A percentile compares a stretch with the other conserved stretches of the same genome.
Evolutionary conservation across 2,888 invertebrate species (phyloP).

Genomic region (Dinocampus coccinellae): DNA sequence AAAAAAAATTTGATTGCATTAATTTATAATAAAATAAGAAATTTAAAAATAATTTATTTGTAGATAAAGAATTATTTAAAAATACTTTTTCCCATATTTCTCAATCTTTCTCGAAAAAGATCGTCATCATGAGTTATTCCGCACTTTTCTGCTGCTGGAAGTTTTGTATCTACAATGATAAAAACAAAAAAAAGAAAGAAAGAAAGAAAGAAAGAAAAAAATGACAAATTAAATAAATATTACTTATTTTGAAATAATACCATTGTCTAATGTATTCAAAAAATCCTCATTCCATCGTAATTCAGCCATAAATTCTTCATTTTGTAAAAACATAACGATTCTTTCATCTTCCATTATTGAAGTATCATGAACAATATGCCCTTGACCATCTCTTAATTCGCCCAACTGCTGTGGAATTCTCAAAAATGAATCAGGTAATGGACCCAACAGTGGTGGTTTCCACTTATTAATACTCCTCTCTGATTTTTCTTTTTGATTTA

Average conservation of each 20-base stretch:
- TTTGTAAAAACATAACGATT: constrained; percentile 88
- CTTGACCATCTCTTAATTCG: constrained; percentile 52
- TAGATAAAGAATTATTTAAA: constrained; percentile 5
- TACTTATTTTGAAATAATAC: constrained; percentile 64
- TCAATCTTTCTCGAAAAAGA: constrained; percentile 81
- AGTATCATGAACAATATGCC: constrained; percentile 56
- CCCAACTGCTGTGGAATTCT: constrained; percentile 71
- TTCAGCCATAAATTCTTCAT: constrained; percentile 91
- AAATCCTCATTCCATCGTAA: constrained; percentile 89
- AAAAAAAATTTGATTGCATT: background rate
- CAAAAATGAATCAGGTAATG: constrained; percentile 84
- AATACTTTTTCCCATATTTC: constrained; percentile 85
- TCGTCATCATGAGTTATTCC: constrained; percentile 69
- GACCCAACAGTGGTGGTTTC: constrained; percentile 84
- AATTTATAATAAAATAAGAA: constrained; percentile 4
- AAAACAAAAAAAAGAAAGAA: constrained; percentile 5
- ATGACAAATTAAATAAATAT: constrained; percentile 1
- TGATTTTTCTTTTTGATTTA: constrained; percentile 51
- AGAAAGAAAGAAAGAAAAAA: background rate
- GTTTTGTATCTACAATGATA: constrained; percentile 64
- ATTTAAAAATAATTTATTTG: constrained; percentile 22
- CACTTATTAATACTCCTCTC: constrained; percentile 72
- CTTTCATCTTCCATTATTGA: constrained; percentile 87
- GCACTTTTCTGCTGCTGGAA: constrained; percentile 59
- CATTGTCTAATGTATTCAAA: constrained; percentile 85